Percentiles rank a stretch among this genome's conserved stretches.
Conservation (phyloP, 2,113 vertebrate genomes). For the rabbit (Oryctolagus cuniculus) region DNA sequence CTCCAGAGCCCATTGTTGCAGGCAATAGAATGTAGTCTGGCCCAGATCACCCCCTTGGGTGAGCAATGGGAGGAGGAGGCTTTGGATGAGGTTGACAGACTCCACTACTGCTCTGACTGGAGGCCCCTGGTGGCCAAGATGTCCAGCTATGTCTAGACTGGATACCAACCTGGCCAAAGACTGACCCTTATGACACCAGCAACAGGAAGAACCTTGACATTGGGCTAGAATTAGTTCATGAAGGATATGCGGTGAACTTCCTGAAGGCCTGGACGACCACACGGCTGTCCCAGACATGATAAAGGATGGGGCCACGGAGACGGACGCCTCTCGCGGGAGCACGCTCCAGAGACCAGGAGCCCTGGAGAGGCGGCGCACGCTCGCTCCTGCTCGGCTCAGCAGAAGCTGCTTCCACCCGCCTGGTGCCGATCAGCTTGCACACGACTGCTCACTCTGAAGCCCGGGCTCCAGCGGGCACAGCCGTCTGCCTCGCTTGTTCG, state of each 20-base stretch:
- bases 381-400: conserved; percentile 84
- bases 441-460: conserved; percentile 62
- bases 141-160: conserved; percentile 91
- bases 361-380: conserved; percentile 77
- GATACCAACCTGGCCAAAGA: conserved; percentile 88
- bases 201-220: conserved; percentile 90
- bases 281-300: conserved; percentile 67
- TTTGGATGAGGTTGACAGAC: conserved; percentile 91
- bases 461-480: background rate
- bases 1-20: conserved; percentile 97
- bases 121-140: conserved; percentile 92
- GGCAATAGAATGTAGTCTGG: conserved; percentile 95
- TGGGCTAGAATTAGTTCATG: conserved; percentile 90
- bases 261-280: conserved; percentile 77
- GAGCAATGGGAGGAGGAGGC: conserved; percentile 90
- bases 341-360: conserved; percentile 57
- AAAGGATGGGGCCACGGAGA: conserved; percentile 85
- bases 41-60: conserved; percentile 89
- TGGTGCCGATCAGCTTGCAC: conserved; percentile 71
- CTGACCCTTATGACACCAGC: conserved; percentile 89
- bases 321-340: conserved; percentile 85
- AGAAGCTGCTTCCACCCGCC: conserved; percentile 80
- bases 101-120: conserved; percentile 92
- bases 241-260: conserved; percentile 88
- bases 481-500: conserved; percentile 58